Evolutionary conservation across 2,113 vertebrate species (phyloP).

Genomic region (Myrmecophaga tridactyla): DNA sequence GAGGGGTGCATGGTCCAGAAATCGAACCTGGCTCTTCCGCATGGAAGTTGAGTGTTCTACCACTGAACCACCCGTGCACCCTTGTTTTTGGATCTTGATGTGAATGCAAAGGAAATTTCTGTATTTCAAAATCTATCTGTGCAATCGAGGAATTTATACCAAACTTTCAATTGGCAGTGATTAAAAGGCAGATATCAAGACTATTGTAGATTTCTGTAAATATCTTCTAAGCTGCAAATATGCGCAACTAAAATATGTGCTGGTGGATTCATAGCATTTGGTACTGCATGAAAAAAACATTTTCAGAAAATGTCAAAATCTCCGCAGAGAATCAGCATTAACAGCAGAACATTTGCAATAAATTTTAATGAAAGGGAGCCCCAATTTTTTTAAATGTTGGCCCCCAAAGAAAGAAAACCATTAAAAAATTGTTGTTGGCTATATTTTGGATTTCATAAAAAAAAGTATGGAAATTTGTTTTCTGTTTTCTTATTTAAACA

Average conservation of each 20-base stretch:
- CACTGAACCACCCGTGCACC: too few species aligned
- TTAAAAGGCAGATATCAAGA: background rate
- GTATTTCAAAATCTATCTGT: background rate
- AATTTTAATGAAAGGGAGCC: background rate
- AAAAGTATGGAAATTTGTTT: background rate
- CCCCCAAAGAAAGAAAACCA: too few species aligned
- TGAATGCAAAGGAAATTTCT: background rate
- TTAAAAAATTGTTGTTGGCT: background rate
- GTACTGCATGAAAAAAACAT: background rate
- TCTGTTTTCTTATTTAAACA: background rate
- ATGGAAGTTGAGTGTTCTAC: too few species aligned
- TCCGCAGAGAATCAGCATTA: background rate
- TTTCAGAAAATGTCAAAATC: background rate
- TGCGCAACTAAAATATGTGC: background rate
- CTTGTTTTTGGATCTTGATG: background rate
- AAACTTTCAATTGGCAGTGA: background rate
- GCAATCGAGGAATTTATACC: background rate
- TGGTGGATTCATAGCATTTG: background rate
- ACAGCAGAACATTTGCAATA: background rate
- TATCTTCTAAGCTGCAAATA: background rate
- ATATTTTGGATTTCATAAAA: background rate
- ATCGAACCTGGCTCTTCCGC: too few species aligned
- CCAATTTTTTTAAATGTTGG: background rate
- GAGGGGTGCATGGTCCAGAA: too few species aligned
- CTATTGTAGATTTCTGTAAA: background rate